Evolutionary conservation across 2,888 invertebrate species (phyloP), one percentile per base, ranked within the genome.

Genomic region (Erebia palarica): DNA sequence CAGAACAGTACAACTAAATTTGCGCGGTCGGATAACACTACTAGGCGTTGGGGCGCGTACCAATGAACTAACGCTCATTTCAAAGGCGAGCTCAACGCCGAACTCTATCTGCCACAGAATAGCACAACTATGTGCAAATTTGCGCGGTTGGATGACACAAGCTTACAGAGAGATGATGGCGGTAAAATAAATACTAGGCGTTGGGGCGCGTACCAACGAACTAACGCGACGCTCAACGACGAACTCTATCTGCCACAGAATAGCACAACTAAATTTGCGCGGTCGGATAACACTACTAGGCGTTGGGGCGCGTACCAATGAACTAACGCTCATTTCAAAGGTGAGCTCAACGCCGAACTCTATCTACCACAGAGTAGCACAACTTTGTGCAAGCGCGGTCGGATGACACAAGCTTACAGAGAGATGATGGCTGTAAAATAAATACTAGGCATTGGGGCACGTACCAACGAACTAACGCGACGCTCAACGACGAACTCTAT

Each of bases 371-470:
- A 49, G 63, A 63, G 49, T 63, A 49, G 3, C 63, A 8, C 47
- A 18, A 47, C 47, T 18, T n/a, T n/a, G n/a, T n/a, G n/a, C n/a
- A 49, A 87, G 82, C 85, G 78, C 81, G 79, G 74, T 79, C 81
- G 82, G 86, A 86, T 88, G 89, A 90, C 90, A 90, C 86, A 86
- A 86, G 86, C 78, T 84, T 84, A 84, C 84, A 89, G 88, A 81
- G 85, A 85, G 89, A 90, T 87, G 89, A 89, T 87, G 88, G 89
- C 89, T 84, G 88, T 82, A 90, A 82, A 91, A 91, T 91, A 92
- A 93, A 92, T 89, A 92, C 82, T 78, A 78, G 77, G 78, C 68
- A 68, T 58, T 63, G 72, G 77, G 79, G 75, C 72, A 44, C 16
- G 44, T n/a, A n/a, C n/a, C n/a, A n/a, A n/a, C n/a, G n/a, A n/a